Base-by-base conservation (phyloP, 2,888 invertebrate species). In the Stegana nigrithorax region DNA sequence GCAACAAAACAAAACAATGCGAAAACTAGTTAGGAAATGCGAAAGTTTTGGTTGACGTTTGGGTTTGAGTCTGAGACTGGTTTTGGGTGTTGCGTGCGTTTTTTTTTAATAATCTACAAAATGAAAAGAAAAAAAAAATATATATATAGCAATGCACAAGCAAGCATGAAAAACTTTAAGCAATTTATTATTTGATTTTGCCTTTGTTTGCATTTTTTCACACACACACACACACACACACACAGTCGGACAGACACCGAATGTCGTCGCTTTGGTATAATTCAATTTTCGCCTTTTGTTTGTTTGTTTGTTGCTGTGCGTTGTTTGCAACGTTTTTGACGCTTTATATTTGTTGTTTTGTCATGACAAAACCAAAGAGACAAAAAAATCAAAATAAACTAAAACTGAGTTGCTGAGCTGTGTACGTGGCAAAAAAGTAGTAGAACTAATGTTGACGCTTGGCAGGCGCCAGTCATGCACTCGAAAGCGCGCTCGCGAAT, bases 1-100 rank as follows among this genome's bases (percentile, higher is more conserved):
- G 12, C 56, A 63, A 60, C 42, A 63, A 62, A 17, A 67, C 14
- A 39, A 39, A 8, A 63, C 62, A 47, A 39, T 14, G 17, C 6
- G 79, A 78, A 75, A 78, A 78, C 78, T 75, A 78, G 78, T 80
- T 76, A 80, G 78, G 80, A 78, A 80, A 76, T 80, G 75, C 71
- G 68, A 80, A 76, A 80, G 76, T 80, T 78, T 76, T 80, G 69
- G 73, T 80, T n/a, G n/a, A n/a, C n/a, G n/a, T n/a, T n/a, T n/a
- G n/a, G n/a, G n/a, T 73, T 70, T 75, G 78, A 75, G 79, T 79
- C 71, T 75, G 78, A 63, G 66, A 66, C 60, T 61, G 64, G 57
- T 63, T 62, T n/a, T n/a, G 55, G 57, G 26, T 26, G 58, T 58
- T 59, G 42, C 53, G n/a, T 44, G 23, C 12, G 53, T 25, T 53